A percentile compares a stretch with the other conserved stretches of the same genome.
phyloP scores from a whole-genome alignment of 2,113 vertebrate genomes.

The Strix aluco region DNA sequence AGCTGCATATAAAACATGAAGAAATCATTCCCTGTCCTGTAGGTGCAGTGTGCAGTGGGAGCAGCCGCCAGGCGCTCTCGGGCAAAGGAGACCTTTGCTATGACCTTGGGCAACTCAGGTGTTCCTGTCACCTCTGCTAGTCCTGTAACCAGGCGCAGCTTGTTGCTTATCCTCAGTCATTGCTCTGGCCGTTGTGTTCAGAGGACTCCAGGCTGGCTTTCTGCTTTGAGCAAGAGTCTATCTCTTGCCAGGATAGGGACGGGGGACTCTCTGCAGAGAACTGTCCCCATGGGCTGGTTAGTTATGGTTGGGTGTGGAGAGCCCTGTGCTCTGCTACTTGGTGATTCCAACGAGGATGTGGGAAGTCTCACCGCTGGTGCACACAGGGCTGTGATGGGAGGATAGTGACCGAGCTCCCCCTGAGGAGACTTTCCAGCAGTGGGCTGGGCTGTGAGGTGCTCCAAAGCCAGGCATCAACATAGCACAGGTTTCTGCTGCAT shows the following conservation, averaged over 20 bases:
- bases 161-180: fast-evolving
- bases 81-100: not conserved
- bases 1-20: not conserved
- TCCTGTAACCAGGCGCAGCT: not conserved
- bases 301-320: not conserved
- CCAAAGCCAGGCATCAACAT: not conserved
- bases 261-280: not conserved
- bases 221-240: not conserved
- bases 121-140: not conserved
- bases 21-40: not conserved
- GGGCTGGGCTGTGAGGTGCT: not conserved
- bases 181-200: not conserved
- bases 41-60: not conserved
- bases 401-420: fast-evolving
- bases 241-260: not conserved
- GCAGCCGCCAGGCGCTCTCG: not conserved
- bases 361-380: not conserved
- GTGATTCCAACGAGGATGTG: not conserved
- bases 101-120: not conserved
- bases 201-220: not conserved
- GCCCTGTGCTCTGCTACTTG: not conserved
- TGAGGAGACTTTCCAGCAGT: not conserved
- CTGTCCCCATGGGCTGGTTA: not conserved
- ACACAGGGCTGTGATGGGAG: not conserved
- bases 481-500: not conserved